These are phyloP conservation scores for Sebastes aleutianus DNA, from an alignment of 2,797 vertebrate species.

Conservation along the genomic window DNA sequence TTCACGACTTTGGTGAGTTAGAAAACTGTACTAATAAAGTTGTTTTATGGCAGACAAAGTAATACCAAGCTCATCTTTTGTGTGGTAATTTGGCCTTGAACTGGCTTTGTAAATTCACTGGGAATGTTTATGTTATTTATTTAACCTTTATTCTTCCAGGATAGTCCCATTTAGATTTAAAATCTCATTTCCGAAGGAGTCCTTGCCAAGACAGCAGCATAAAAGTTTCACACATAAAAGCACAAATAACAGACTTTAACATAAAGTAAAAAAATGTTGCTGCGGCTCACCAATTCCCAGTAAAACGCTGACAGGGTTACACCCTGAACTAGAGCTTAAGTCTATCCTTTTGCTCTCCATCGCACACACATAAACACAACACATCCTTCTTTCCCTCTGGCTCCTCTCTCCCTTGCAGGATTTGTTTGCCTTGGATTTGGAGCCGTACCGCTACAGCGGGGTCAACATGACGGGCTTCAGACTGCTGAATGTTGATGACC, in stretches of 20 bases:
- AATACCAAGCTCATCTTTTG: not conserved
- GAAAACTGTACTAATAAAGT: not conserved
- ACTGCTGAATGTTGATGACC: constrained; percentile 89
- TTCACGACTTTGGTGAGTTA: constrained; percentile 95
- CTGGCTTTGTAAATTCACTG: not conserved
- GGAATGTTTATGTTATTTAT: not conserved
- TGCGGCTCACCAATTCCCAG: not conserved
- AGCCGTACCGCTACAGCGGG: constrained; percentile 94
- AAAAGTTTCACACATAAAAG: not conserved
- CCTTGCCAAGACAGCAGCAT: not conserved
- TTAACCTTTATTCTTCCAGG: not conserved
- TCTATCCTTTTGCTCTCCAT: not conserved
- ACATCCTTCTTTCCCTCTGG: not conserved
- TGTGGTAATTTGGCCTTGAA: not conserved
- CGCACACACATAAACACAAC: not conserved
- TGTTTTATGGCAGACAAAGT: not conserved
- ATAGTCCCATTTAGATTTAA: not conserved
- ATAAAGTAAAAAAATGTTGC: not conserved
- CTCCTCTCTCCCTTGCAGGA: constrained; percentile 77
- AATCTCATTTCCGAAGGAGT: not conserved
- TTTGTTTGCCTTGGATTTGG: constrained; percentile 93
- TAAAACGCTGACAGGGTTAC: not conserved
- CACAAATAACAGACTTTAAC: not conserved
- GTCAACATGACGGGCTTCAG: constrained; percentile 97
- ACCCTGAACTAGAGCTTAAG: not conserved